Evolutionary conservation across 2,888 invertebrate genomes (phyloP), one percentile per base, ranked within the genome.

Genomic region (Melieria omissa): DNA sequence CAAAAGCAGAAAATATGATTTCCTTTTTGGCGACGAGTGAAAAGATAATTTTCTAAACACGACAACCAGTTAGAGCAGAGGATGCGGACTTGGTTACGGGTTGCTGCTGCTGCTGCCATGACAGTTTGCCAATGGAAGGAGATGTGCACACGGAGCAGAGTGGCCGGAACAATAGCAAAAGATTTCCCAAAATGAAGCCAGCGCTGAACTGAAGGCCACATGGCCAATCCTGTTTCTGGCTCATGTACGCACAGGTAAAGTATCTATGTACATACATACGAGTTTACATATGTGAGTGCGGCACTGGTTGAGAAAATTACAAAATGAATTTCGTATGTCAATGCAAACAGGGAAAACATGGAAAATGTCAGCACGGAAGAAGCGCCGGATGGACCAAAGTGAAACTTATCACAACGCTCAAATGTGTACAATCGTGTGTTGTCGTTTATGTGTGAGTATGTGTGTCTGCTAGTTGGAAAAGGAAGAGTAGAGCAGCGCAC

Each of bases 1-100:
- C 82, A 84, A 83, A 83, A 81, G 80, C 80, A 81, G 81, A 85
- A 84, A 84, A 84, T 85, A 84, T 85, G 81, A 82, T 85, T 84
- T 84, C 84, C 85, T 83, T 81, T 82, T 80, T 80, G 81, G 79
- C 80, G 79, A 80, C 81, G 81, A 81, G 79, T 80, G 81, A 81
- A 84, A 83, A 82, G 82, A 82, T 82, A 83, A 83, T 83, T 81
- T 83, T 83, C 83, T 81, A 83, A 81, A 78, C 77, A 64, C 60
- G 47, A 14, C 63, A 41, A 54, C 29, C 58, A 67, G 45, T 52
- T 55, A 62, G 62, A 49, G 29, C 46, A 12, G 61, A 64, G 54
- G 49, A 63, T 42, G 55, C 9, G 60, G 12, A 29, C 47, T 42
- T 46, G 16, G 16, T 16, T 16, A 16, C 2, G 16, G 1, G 16